These are phyloP conservation scores for Luscinia luscinia DNA, from an alignment of 2,797 vertebrate genomes.

Conservation along the genomic window DNA sequence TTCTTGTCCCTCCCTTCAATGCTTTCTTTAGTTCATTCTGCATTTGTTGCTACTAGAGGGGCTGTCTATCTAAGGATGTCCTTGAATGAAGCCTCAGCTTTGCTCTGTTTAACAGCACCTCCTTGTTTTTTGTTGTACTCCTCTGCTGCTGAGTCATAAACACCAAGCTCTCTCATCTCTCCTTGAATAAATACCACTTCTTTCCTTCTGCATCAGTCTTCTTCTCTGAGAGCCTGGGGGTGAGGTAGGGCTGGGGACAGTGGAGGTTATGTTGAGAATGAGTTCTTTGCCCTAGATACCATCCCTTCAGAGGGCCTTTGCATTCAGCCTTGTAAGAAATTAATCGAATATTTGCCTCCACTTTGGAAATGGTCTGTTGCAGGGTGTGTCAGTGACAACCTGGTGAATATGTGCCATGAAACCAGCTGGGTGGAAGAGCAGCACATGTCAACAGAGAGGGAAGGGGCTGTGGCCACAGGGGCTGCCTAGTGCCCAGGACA, in stretches of 20 bases:
- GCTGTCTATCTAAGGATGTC: neutral
- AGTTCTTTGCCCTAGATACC: neutral
- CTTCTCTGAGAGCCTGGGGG: neutral
- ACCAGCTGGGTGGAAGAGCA: neutral
- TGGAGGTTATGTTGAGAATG: neutral
- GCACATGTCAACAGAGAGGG: neutral
- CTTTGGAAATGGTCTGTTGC: neutral
- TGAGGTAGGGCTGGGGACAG: neutral
- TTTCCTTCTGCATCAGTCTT: neutral
- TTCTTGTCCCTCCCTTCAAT: neutral
- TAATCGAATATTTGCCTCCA: neutral
- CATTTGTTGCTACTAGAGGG: neutral
- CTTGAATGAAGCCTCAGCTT: neutral
- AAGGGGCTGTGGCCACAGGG: neutral
- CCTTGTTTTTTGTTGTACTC: neutral
- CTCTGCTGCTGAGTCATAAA: neutral
- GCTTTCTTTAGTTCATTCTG: neutral
- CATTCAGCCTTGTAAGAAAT: neutral
- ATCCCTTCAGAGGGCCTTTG: neutral
- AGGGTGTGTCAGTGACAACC: neutral
- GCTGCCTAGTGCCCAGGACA: neutral
- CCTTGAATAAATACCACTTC: neutral
- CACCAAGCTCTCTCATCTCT: neutral
- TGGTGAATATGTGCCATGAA: neutral
- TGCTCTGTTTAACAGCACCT: neutral